These are phyloP conservation scores for Proterorhinus semilunaris DNA, from an alignment of 2,113 vertebrate species.

Conservation along the genomic window DNA sequence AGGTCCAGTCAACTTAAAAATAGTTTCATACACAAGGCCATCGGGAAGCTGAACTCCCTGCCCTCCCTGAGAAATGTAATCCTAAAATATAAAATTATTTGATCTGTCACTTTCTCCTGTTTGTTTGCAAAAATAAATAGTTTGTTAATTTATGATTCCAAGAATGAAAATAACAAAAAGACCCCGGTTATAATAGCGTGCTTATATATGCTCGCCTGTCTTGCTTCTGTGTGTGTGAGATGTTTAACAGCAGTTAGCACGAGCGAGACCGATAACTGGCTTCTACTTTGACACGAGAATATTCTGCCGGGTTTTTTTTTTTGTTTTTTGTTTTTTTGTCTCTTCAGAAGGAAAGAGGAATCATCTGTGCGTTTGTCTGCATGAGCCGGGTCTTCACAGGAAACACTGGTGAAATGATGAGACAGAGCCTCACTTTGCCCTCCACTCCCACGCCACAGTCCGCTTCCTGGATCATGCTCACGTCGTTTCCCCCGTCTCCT, in stretches of 20 bases:
- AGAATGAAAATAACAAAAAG: too few species aligned
- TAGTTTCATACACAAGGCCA: too few species aligned
- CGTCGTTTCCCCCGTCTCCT: constrained; percentile 98
- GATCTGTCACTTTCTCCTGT: too few species aligned
- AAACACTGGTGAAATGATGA: constrained; percentile 51
- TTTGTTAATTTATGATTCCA: too few species aligned
- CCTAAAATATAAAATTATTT: too few species aligned
- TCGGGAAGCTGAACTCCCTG: too few species aligned
- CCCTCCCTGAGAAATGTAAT: too few species aligned
- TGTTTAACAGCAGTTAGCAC: background rate
- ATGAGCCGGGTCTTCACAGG: constrained; percentile 61
- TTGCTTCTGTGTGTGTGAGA: background rate
- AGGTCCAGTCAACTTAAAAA: too few species aligned
- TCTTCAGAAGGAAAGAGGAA: constrained; percentile 53
- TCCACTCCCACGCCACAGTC: constrained; percentile 98
- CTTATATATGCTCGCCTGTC: too few species aligned
- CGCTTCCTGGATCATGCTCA: constrained; percentile 99
- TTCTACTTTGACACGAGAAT: constrained; percentile 32
- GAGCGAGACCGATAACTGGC: background rate
- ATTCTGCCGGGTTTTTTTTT: constrained; percentile 40
- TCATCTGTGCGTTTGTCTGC: constrained; percentile 51
- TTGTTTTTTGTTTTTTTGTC: constrained; percentile 44
- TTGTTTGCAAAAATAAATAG: too few species aligned
- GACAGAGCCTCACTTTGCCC: constrained; percentile 88
- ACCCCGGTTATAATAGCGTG: too few species aligned